Conservation (phyloP, 2,888 invertebrate genomes). For the Calameuta pallipes region DNA sequence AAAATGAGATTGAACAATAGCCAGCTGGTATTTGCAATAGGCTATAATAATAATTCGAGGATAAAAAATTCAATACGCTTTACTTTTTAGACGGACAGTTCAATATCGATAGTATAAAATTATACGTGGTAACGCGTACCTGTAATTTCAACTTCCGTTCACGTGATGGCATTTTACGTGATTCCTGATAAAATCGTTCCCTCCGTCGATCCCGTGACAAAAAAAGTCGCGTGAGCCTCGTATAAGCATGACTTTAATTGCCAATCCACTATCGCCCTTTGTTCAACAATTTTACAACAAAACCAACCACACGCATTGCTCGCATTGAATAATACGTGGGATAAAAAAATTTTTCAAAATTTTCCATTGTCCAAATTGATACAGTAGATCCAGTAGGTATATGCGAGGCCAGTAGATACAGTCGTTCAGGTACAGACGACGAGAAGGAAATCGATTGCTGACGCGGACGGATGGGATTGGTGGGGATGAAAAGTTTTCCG, state of each 20-base stretch:
- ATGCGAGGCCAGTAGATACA: neutral
- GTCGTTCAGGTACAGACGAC: neutral
- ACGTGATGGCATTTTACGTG: too few relatives aligned
- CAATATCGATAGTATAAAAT: neutral
- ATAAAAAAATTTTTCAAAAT: neutral
- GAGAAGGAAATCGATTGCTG: slow-evolving; percentile 2
- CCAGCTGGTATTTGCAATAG: neutral
- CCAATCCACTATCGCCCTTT: neutral
- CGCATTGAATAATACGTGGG: neutral
- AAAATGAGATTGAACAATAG: neutral
- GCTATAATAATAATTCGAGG: neutral
- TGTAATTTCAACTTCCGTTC: neutral
- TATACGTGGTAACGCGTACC: neutral
- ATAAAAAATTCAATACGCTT: neutral
- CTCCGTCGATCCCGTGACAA: neutral
- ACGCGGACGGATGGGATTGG: neutral
- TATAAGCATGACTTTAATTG: neutral
- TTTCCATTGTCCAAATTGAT: neutral
- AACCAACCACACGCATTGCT: neutral
- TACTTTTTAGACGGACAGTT: neutral
- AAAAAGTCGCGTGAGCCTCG: neutral
- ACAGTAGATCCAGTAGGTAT: neutral
- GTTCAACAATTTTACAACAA: neutral
- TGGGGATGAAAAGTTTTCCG: slow-evolving; percentile 20
- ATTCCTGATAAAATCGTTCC: neutral